Percentiles rank a stretch among this genome's conserved stretches.
Evolutionary conservation across 37 sponge, comb jelly and placozoan species (phyloP).

Genomic region (Beroe ovata): DNA sequence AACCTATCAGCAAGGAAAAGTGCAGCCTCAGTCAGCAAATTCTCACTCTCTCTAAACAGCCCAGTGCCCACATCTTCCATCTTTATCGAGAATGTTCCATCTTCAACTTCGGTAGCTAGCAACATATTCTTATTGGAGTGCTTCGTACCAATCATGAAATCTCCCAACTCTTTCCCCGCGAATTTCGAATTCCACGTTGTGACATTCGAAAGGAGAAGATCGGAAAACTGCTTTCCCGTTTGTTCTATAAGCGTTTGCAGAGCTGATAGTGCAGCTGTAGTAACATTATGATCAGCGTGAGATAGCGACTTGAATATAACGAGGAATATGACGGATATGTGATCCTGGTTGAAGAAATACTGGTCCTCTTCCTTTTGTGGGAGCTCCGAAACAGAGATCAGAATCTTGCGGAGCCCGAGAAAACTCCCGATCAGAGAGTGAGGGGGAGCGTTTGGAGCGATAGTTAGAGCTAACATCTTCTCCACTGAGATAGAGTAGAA

Average conservation of each 20-base stretch:
- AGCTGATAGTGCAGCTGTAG: slow-evolving; percentile 31
- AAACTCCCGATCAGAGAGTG: slow-evolving; percentile 44
- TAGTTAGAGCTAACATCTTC: slow-evolving; percentile 16
- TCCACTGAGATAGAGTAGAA: slow-evolving; percentile 61
- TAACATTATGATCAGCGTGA: slow-evolving; percentile 49
- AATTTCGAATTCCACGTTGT: background rate
- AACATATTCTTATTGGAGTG: slow-evolving; percentile 63
- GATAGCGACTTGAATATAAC: slow-evolving; percentile 25
- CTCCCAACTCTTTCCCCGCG: slow-evolving; percentile 29
- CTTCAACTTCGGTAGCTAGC: slow-evolving; percentile 46
- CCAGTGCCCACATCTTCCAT: slow-evolving; percentile 7
- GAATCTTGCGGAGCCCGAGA: slow-evolving; percentile 54
- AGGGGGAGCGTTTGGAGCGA: slow-evolving; percentile 29
- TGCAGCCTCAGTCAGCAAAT: slow-evolving; percentile 8
- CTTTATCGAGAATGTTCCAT: background rate
- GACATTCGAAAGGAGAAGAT: background rate
- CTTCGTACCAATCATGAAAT: slow-evolving; percentile 56
- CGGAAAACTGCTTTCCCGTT: background rate
- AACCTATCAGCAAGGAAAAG: slow-evolving; percentile 5
- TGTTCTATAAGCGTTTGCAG: slow-evolving; percentile 55
- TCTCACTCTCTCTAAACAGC: slow-evolving; percentile 8
- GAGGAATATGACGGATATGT: slow-evolving; percentile 4
- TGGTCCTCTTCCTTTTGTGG: slow-evolving; percentile 44
- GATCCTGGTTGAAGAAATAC: slow-evolving; percentile 47
- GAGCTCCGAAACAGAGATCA: slow-evolving; percentile 29